Evolutionary conservation across 2,888 invertebrate genomes (phyloP).

Genomic region (Dyspetes luteomarginatus): DNA sequence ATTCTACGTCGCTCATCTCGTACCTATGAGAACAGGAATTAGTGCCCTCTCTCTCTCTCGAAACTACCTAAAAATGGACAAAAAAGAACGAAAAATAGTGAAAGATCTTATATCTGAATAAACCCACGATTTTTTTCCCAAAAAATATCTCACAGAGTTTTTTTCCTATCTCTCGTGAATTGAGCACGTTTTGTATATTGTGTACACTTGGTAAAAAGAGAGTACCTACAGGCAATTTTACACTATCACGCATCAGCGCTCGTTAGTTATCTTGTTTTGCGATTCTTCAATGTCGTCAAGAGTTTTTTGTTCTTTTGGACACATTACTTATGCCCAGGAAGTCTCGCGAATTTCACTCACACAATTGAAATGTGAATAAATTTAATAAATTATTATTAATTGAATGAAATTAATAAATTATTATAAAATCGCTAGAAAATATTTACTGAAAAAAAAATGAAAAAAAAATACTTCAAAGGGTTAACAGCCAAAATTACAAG

Average conservation of each 20-base stretch:
- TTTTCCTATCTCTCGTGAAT: constrained; percentile 46
- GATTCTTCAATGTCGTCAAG: constrained; percentile 51
- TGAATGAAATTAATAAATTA: background rate
- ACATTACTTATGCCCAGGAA: constrained; percentile 13
- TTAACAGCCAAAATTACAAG: background rate
- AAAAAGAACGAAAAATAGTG: constrained; percentile 19
- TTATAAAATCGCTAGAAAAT: background rate
- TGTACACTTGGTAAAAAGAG: background rate
- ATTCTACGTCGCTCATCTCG: constrained; percentile 15
- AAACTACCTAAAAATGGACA: background rate
- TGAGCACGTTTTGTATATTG: background rate
- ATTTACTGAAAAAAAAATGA: background rate
- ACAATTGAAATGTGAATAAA: background rate
- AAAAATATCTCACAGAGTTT: constrained; percentile 27
- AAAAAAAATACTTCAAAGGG: background rate
- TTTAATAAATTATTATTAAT: background rate
- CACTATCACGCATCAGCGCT: constrained; percentile 30
- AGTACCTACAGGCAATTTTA: constrained; percentile 17
- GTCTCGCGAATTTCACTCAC: constrained; percentile 4
- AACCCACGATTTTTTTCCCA: background rate
- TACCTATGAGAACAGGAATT: constrained; percentile 46
- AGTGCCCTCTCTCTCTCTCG: background rate
- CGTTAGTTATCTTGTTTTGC: constrained; percentile 33
- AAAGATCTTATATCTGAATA: constrained; percentile 10
- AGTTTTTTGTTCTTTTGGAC: constrained; percentile 15